Base-by-base conservation (phyloP, 2,797 vertebrate species). In the Melanotaenia maccullochi region DNA sequence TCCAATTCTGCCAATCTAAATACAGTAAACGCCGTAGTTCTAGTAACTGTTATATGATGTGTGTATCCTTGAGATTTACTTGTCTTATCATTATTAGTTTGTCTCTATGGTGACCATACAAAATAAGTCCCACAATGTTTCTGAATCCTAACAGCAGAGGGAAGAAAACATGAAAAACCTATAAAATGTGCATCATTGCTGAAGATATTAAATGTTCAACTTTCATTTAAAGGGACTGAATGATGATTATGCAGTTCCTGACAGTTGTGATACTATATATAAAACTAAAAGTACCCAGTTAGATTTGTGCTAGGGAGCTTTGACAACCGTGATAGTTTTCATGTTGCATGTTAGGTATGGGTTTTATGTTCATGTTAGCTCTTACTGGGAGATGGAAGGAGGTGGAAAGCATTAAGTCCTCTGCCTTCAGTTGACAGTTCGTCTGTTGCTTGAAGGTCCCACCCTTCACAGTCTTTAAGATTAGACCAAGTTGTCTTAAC, bases 81-180 rank as follows among this genome's bases (percentile, higher is more conserved):
- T 36, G 16, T 38, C 5, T n/a, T 9, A 11, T 16, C 44, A 73
- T 40, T 70, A 38, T 66, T 58, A 59, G 49, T 62, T 51, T 62
- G 65, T 78, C 70, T 78, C 32, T 59, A 71, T 77, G 55, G 62
- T 62, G 69, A 73, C 3, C 4, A 70, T 56, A 75, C 38, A 73
- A 65, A 79, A 81, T 9, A 16, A 25, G 14, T 2, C 2, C 0
- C 5, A 49, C 36, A 20, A 55, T 42, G 24, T 58, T 8, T 33
- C 9, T 5, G 49, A 54, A 71, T 67, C 51, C 30, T 55, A 33
- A 42, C 0, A 22, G 38, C 40, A 11, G 16, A 60, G 8, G 22
- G 22, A 68, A 51, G 4, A 58, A 18, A 68, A 58, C 11, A 30
- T 63, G 16, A 47, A 35, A 22, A 18, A 57, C 22, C 59, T 52